phyloP scores from a whole-genome alignment of 1,140 invertebrate genomes.

The Berghia stephanieae region DNA sequence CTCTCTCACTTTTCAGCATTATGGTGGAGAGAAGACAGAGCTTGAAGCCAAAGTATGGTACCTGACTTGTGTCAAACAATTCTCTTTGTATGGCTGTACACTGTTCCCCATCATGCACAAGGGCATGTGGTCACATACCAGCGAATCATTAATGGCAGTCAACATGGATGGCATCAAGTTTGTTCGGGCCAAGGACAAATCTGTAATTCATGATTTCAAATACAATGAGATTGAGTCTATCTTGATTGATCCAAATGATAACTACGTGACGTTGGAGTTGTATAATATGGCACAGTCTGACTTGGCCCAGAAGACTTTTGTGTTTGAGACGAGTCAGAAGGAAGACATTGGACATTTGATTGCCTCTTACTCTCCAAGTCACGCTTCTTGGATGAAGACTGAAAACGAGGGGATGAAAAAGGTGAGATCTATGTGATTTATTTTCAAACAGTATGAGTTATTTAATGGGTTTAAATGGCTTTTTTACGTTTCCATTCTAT shows the following conservation, averaged over 20 bases:
- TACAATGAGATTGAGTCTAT: slow-evolving; percentile 70
- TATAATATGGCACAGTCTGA: slow-evolving; percentile 73
- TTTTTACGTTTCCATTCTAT: neutral
- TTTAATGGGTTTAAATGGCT: neutral
- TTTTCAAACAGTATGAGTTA: neutral
- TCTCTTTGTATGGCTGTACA: slow-evolving; percentile 92
- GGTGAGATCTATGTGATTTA: slow-evolving; percentile 48
- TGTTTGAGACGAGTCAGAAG: slow-evolving; percentile 90
- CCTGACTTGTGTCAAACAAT: slow-evolving; percentile 96
- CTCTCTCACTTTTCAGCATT: slow-evolving; percentile 71
- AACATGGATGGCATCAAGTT: slow-evolving; percentile 84
- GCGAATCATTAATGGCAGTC: slow-evolving; percentile 81
- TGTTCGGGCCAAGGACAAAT: slow-evolving; percentile 59
- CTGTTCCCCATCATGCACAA: slow-evolving; percentile 91
- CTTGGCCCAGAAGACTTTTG: slow-evolving; percentile 83
- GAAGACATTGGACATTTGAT: slow-evolving; percentile 90
- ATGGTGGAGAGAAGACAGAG: slow-evolving; percentile 89
- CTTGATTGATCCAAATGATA: slow-evolving; percentile 87
- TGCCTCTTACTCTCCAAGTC: slow-evolving; percentile 86
- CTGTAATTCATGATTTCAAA: slow-evolving; percentile 57
- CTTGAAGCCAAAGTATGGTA: slow-evolving; percentile 93
- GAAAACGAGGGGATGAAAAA: slow-evolving; percentile 77
- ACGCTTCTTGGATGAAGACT: slow-evolving; percentile 87
- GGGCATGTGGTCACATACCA: slow-evolving; percentile 89
- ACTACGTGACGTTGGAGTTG: slow-evolving; percentile 85